A percentile compares a stretch with the other conserved stretches of the same genome.
Evolutionary conservation across 2,113 vertebrate species (phyloP).

Genomic region (Phoxinus phoxinus): DNA sequence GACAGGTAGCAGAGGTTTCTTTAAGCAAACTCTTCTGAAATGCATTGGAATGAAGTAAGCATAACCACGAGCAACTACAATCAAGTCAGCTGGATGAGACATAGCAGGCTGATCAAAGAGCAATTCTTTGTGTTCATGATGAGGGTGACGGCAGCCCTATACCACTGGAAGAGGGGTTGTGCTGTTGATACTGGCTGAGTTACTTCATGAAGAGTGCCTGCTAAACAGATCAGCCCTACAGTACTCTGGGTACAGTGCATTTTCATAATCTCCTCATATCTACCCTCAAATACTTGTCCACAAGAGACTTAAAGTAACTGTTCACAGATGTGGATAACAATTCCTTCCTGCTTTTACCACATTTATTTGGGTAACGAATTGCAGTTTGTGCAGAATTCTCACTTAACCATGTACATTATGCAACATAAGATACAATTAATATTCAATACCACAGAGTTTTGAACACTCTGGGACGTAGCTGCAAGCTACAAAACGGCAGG

Average conservation of each 20-base stretch:
- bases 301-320: not conserved
- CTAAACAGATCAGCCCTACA: not conserved
- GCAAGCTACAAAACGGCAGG: not conserved
- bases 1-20: slow-evolving; percentile 18
- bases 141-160: not conserved
- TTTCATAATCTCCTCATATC: not conserved
- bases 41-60: slow-evolving; percentile 1
- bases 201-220: not conserved
- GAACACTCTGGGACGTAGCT: not conserved
- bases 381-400: not conserved
- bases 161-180: not conserved
- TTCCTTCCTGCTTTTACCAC: not conserved
- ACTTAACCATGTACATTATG: not conserved
- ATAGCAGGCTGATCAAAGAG: slow-evolving; percentile 12
- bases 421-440: not conserved
- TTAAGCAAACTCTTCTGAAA: slow-evolving; percentile 24
- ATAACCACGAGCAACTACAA: slow-evolving; percentile 8
- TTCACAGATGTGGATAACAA: slow-evolving; percentile 19
- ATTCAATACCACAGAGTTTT: not conserved
- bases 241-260: not conserved
- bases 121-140: slow-evolving; percentile 1
- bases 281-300: not conserved
- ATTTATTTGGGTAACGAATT: not conserved
- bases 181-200: not conserved
- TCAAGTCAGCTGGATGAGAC: not conserved